These are phyloP conservation scores for Lophotriccus pileatus DNA, from an alignment of 2,797 vertebrate species.

Conservation along the genomic window DNA sequence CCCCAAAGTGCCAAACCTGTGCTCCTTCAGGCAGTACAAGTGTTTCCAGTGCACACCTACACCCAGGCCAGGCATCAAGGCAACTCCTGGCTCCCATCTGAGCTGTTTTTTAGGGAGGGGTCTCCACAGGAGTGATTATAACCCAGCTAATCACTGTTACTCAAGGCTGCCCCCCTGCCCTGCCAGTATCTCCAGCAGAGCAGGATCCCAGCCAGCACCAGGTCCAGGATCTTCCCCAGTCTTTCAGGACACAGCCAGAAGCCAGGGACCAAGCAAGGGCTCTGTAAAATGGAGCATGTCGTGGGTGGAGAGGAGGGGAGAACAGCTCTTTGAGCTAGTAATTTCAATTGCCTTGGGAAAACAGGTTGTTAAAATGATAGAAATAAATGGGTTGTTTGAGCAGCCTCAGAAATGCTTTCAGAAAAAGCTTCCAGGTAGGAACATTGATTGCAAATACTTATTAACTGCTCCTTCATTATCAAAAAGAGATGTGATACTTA, in stretches of 20 bases:
- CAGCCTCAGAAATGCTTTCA: constrained; percentile 6
- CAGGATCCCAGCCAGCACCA: not conserved
- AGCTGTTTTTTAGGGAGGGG: not conserved
- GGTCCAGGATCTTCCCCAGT: not conserved
- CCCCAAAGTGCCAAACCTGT: not conserved
- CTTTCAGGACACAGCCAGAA: not conserved
- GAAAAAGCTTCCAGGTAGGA: constrained; percentile 34
- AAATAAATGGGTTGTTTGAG: constrained; percentile 36
- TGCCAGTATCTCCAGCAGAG: not conserved
- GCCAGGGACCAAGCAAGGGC: not conserved
- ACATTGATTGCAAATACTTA: constrained; percentile 43
- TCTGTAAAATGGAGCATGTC: not conserved
- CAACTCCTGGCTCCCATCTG: not conserved
- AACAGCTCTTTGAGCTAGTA: not conserved
- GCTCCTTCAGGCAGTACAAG: not conserved
- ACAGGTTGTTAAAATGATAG: constrained; percentile 40
- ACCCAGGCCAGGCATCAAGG: not conserved
- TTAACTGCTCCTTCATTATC: constrained; percentile 25
- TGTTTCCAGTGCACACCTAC: not conserved
- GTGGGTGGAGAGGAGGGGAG: not conserved
- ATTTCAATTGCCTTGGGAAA: constrained; percentile 44
- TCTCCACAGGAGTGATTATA: not conserved
- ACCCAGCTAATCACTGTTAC: not conserved
- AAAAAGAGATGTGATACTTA: not conserved
- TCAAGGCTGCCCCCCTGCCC: not conserved